Conservation (phyloP, 2,113 vertebrate genomes). For the Eonycteris spelaea region DNA sequence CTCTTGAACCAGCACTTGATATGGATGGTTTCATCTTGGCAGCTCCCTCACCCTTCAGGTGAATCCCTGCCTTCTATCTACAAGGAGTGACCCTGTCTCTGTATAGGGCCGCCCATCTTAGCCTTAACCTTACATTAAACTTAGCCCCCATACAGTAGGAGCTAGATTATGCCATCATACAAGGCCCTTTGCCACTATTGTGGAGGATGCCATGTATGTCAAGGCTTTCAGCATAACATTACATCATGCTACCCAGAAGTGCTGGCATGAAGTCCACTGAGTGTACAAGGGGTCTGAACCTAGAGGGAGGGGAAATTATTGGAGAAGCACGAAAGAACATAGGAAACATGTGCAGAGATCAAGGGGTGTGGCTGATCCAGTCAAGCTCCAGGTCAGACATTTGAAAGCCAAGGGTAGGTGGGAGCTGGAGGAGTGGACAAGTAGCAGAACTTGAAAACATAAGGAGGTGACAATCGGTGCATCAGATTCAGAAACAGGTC, state of each 20-base stretch:
- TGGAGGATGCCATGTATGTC: conserved; percentile 34
- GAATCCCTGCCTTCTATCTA: neutral
- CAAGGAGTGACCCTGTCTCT: neutral
- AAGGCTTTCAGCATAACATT: conserved; percentile 50
- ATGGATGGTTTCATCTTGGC: neutral
- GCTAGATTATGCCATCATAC: conserved; percentile 54
- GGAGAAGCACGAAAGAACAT: conserved; percentile 40
- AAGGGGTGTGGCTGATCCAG: conserved; percentile 28
- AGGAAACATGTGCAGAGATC: conserved; percentile 49
- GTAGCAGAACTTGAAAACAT: conserved; percentile 1
- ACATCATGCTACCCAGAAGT: neutral
- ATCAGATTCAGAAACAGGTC: neutral
- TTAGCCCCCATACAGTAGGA: neutral
- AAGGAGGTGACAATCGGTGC: neutral
- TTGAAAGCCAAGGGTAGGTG: conserved; percentile 41
- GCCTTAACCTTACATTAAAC: neutral
- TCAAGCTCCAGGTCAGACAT: conserved; percentile 63
- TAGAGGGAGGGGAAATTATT: conserved; percentile 25
- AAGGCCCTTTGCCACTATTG: conserved; percentile 49
- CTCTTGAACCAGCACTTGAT: neutral
- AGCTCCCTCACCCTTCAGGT: neutral
- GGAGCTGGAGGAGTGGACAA: neutral
- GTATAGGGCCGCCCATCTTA: neutral
- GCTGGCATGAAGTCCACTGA: conserved; percentile 44
- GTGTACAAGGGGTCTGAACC: neutral